Base-by-base conservation (phyloP, 2,888 invertebrate genomes). In the Orchesellides sinensis region DNA sequence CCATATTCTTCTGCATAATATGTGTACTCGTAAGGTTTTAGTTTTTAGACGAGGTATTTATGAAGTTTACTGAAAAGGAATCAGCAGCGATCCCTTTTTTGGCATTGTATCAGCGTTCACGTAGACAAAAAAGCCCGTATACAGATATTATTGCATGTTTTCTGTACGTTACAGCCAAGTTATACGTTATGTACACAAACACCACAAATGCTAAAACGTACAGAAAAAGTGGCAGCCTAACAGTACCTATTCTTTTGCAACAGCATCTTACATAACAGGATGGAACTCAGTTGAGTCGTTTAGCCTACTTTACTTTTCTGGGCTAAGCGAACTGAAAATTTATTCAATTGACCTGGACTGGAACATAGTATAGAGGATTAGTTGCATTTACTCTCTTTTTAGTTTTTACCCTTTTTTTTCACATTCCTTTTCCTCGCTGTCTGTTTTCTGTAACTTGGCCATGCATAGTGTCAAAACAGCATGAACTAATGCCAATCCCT, bases 261-360 rank as follows among this genome's bases (percentile, higher is more conserved):
- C 63, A 52, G 21, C 21, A 61, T 21, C 35, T 49, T 78, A 65
- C 52, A 65, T 29, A 65, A 45, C 72, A 56, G 52, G 29, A 54
- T 49, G 52, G 25, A 21, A 59, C 25, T 47, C 17, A 27, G 49
- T 45, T 63, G 40, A 65, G 54, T 72, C 72, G 56, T 66, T 72
- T 80, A 72, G 79, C 79, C 79, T 56, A 80, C 72, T 80, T 72
- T 72, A 80, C 54, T 81, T 47, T 74, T 81, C 68, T 68, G 66
- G 47, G 61, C 81, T 81, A 81, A 81, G 74, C 74, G 73, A 81
- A 81, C 81, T 81, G 81, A 81, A 81, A 81, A 81, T 81, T 81
- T 81, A 81, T 81, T 81, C 81, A 73, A 81, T 81, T 81, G 81
- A 81, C 81, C 81, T 74, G 81, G 73, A 81, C 73, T 81, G 68